Percentiles rank a stretch among this genome's conserved stretches.
phyloP scores from a whole-genome alignment of 2,888 invertebrate genomes.

The Phaedon cochleariae region DNA sequence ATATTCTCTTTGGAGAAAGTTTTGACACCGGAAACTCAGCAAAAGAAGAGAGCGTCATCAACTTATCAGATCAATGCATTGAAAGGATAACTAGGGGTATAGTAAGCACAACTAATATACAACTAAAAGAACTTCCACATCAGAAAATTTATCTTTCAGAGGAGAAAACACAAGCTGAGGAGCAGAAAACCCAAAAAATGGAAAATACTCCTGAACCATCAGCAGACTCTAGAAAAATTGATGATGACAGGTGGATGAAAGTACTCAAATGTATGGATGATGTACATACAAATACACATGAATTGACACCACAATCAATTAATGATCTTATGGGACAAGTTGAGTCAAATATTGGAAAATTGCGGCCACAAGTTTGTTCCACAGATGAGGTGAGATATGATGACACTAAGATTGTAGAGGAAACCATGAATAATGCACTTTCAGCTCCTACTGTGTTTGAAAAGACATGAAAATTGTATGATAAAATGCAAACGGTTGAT shows the following conservation, averaged over 20 bases:
- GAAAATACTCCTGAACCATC: conserved; percentile 12
- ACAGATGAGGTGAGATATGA: conserved; percentile 36
- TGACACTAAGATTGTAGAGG: background rate
- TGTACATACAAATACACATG: conserved; percentile 63
- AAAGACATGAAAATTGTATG: conserved; percentile 42
- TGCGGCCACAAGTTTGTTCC: conserved; percentile 38
- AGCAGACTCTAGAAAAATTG: conserved; percentile 17
- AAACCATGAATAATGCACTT: conserved; percentile 13
- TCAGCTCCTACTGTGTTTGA: conserved; percentile 35
- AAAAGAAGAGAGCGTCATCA: conserved; percentile 47
- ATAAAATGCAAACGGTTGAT: conserved; percentile 50
- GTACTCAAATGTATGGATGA: conserved; percentile 62
- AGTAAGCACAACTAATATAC: conserved; percentile 16
- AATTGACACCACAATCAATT: conserved; percentile 55
- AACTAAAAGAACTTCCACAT: background rate
- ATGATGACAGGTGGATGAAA: conserved; percentile 42
- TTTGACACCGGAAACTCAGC: conserved; percentile 16
- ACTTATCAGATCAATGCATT: conserved; percentile 52
- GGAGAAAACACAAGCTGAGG: background rate
- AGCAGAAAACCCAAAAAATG: background rate
- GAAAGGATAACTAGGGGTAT: conserved; percentile 36
- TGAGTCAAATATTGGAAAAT: conserved; percentile 37
- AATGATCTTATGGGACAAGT: conserved; percentile 43
- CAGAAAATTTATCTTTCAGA: background rate
- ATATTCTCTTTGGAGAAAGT: conserved; percentile 28